Base-by-base conservation (phyloP, 2,888 invertebrate species). In the Lasioglossum malachurum region DNA sequence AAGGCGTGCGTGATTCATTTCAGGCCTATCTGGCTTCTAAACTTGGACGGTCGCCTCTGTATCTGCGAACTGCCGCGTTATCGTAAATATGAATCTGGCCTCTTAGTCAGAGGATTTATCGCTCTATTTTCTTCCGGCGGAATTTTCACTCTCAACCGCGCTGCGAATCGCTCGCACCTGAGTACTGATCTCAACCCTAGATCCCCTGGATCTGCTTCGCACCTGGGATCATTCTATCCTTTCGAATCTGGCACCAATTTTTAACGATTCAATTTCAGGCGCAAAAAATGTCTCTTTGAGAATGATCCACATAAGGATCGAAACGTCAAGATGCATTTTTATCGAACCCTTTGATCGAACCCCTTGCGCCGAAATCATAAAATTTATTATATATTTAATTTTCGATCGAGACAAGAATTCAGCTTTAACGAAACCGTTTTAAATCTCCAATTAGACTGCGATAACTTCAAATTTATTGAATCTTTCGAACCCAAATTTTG, bases 1-100 rank as follows among this genome's bases (percentile, higher is more conserved):
- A 82, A 89, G 49, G 46, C 75, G 76, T 27, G 67, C 16, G 57
- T 88, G 90, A 90, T 80, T 89, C 90, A 89, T 75, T 72, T 80
- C 77, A 10, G 27, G 46, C 23, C n/a, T 78, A 75, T 87, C 78
- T 57, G 14, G 38, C 1, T 35, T 44, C 78, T 73, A 89, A 87
- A 88, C 41, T 86, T 85, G 81, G 81, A 35, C 23, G 31, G 23
- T 76, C 73, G 84, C 60, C 27, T 81, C 73, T 76, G 49, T 84
- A 89, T 89, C 79, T 81, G 72, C 76, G 38, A n/a, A 44, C 75
- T 67, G 12, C 72, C 60, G 23, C 10, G 19, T 75, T 79, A 82
- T 85, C 84, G 78, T 69, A 49, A 79, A 74, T 76, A 67, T n/a
- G 81, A 79, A 74, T 74, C 53, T 31, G 27, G 31, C 31, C 73